phyloP scores from a whole-genome alignment of 2,797 vertebrate genomes.

The Fistularia tabacaria region DNA sequence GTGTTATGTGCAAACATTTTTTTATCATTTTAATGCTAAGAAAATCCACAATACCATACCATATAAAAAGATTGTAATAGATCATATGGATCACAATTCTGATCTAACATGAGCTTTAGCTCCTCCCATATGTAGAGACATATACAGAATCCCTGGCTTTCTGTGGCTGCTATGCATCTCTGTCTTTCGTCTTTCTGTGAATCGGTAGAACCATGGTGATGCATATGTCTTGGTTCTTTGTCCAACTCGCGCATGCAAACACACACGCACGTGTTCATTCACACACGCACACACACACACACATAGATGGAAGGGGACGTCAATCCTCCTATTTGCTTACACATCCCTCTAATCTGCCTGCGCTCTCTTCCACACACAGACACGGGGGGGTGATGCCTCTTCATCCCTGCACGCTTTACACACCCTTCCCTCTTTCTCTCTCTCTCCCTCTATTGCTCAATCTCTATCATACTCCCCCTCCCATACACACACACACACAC shows the following conservation, averaged over 20 bases:
- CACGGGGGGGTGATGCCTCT: background rate
- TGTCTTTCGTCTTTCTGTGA: background rate
- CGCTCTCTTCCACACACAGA: conserved; percentile 1
- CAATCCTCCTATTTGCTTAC: conserved; percentile 8
- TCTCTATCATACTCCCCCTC: background rate
- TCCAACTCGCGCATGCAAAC: background rate
- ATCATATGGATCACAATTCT: no score
- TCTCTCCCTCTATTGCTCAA: background rate
- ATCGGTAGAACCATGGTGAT: conserved; percentile 1
- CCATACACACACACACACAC: background rate
- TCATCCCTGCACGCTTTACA: no score
- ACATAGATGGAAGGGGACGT: background rate
- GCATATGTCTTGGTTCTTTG: conserved; percentile 1
- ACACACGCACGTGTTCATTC: background rate
- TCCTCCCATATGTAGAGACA: no score
- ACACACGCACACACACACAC: background rate
- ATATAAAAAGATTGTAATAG: no score
- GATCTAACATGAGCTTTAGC: no score
- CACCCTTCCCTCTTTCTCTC: background rate
- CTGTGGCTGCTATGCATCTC: background rate
- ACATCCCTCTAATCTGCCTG: conserved; percentile 9
- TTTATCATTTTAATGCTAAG: no score
- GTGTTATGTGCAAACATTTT: no score
- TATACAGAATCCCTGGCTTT: no score
- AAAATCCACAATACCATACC: no score